A percentile compares a stretch with the other conserved stretches of the same genome.
Evolutionary conservation across 2,888 invertebrate genomes (phyloP).

Genomic region (Acleris holmiana): DNA sequence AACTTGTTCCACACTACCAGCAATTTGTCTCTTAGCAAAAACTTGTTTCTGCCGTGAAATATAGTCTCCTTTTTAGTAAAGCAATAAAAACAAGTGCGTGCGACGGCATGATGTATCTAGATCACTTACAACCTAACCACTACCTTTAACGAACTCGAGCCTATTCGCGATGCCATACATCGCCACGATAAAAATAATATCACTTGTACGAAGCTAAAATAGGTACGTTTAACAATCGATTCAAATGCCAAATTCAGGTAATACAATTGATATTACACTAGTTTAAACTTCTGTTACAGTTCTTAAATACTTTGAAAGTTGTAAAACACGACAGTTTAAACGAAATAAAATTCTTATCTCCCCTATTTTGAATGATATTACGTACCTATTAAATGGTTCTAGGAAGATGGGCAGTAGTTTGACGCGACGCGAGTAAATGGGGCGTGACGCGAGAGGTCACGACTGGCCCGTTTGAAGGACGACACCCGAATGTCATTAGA

Average conservation of each 20-base stretch:
- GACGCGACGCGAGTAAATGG: conserved; percentile 66
- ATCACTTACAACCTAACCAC: conserved; percentile 4
- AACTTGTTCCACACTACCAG: too few species aligned
- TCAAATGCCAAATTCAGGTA: too few species aligned
- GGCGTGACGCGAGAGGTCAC: conserved; percentile 75
- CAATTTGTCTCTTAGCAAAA: conserved; percentile 28
- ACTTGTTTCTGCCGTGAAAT: conserved; percentile 24
- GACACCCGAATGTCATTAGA: conserved; percentile 31
- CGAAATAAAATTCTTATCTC: conserved; percentile 19
- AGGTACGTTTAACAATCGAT: too few species aligned
- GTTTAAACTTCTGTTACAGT: not conserved
- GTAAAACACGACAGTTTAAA: conserved; percentile 7
- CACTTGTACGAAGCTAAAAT: not conserved
- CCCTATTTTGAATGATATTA: conserved; percentile 9
- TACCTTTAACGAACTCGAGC: not conserved
- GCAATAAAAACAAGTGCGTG: conserved; percentile 20
- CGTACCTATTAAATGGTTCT: conserved; percentile 39
- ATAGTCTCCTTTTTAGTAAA: conserved; percentile 5
- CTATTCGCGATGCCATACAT: not conserved
- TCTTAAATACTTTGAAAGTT: not conserved
- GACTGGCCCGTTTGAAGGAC: conserved; percentile 44
- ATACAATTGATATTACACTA: not conserved
- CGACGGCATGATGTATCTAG: conserved; percentile 16
- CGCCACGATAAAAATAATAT: not conserved
- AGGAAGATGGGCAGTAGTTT: conserved; percentile 53